Conservation (phyloP, 1,140 invertebrate species). For the Aphaenogaster ashmeadi region DNA sequence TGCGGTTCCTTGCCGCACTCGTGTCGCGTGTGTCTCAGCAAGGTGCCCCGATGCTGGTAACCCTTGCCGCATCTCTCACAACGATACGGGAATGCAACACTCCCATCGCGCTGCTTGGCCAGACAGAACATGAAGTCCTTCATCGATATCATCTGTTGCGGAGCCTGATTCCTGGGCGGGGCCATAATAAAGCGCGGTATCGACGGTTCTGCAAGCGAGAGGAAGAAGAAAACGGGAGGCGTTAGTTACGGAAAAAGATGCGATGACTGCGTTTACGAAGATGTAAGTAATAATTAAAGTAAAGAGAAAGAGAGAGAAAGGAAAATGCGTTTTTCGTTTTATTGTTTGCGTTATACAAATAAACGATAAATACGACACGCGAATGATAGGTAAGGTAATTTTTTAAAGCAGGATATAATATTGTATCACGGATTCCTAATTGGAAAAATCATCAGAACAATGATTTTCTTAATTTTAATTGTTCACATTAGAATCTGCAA, state of each 20-base stretch:
- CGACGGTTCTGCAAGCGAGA: conserved; percentile 65
- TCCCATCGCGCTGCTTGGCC: conserved; percentile 77
- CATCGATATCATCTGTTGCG: conserved; percentile 75
- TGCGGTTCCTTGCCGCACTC: conserved; percentile 89
- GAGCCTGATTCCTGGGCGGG: conserved; percentile 63
- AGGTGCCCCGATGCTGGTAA: conserved; percentile 88
- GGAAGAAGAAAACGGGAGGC: conserved; percentile 65
- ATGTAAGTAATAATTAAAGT: conserved; percentile 22
- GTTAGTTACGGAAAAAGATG: conserved; percentile 65
- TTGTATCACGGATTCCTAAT: not conserved
- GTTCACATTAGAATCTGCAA: not conserved
- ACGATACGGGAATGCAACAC: conserved; percentile 77
- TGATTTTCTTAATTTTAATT: not conserved
- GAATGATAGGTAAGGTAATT: not conserved
- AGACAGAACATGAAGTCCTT: conserved; percentile 83
- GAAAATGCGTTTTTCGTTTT: not conserved
- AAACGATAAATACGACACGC: not conserved
- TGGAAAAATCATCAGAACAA: not conserved
- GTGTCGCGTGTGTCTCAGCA: conserved; percentile 88
- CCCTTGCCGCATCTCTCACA: conserved; percentile 89
- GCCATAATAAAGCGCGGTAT: conserved; percentile 55
- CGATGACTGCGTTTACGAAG: not conserved
- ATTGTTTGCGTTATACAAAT: not conserved
- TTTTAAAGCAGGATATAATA: not conserved
- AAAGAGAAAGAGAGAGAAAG: not conserved